Evolutionary conservation across 2,888 invertebrate genomes (phyloP).

Genomic region (Pristionchus japonicus): DNA sequence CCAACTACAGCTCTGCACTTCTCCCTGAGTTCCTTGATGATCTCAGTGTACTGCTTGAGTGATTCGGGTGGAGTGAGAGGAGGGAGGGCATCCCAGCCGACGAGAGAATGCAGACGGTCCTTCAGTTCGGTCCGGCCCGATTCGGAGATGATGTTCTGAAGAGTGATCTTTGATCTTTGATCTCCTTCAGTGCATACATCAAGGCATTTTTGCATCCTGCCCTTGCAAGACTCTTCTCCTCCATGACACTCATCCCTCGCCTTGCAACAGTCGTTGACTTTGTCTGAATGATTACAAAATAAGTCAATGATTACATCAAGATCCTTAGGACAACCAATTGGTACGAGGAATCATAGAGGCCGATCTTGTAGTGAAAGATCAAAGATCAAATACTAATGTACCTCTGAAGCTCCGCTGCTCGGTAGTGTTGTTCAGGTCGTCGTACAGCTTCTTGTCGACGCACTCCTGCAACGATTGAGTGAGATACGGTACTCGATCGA

Average conservation of each 20-base stretch:
- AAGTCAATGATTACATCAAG: too few relatives aligned
- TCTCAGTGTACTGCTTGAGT: background rate
- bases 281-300: background rate
- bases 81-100: background rate
- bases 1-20: background rate
- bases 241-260: background rate
- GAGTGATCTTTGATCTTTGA: background rate
- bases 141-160: background rate
- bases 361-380: too few relatives aligned
- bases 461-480: background rate
- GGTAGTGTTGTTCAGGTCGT: background rate
- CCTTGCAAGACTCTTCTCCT: background rate
- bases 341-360: too few relatives aligned
- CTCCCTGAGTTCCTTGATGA: background rate
- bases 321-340: too few relatives aligned
- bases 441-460: background rate
- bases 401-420: background rate
- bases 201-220: background rate
- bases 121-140: background rate
- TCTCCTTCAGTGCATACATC: background rate
- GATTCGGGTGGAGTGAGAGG: background rate
- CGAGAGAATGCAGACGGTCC: background rate
- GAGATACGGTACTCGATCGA: background rate
- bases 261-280: background rate
- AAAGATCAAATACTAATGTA: too few relatives aligned